phyloP scores from a whole-genome alignment of 2,113 vertebrate species.

The Xiphophorus couchianus region DNA sequence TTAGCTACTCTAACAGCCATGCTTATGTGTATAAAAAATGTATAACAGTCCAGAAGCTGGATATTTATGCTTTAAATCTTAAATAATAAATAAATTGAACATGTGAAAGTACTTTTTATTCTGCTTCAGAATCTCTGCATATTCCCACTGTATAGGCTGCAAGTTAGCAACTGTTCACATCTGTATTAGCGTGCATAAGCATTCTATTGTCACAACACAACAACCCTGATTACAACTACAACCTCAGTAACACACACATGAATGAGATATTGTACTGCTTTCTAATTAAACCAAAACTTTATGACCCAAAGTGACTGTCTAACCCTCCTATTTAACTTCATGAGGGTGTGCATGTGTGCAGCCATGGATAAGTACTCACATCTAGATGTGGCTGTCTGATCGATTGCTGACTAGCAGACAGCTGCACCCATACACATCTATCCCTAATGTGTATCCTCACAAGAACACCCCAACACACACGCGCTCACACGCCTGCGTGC shows the following conservation, averaged over 20 bases:
- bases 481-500: background rate
- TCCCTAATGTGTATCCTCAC: slow-evolving; percentile 1
- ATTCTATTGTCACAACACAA: slow-evolving; percentile 12
- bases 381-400: slow-evolving; percentile 20
- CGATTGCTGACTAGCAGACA: slow-evolving; percentile 25
- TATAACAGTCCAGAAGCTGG: background rate
- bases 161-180: slow-evolving; percentile 3
- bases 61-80: slow-evolving; percentile 5
- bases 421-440: slow-evolving; percentile 18
- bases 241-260: background rate
- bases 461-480: background rate
- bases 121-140: slow-evolving; percentile 7
- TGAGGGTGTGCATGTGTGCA: background rate
- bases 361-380: slow-evolving; percentile 8
- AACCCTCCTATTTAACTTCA: slow-evolving; percentile 32
- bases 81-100: background rate
- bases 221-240: slow-evolving; percentile 9
- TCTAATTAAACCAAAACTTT: slow-evolving; percentile 2
- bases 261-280: slow-evolving; percentile 15
- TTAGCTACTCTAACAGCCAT: slow-evolving; percentile 13
- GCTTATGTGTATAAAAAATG: slow-evolving; percentile 8
- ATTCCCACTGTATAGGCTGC: background rate
- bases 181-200: slow-evolving; percentile 3
- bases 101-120: slow-evolving; percentile 12
- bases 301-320: slow-evolving; percentile 41